These are phyloP conservation scores for Oligia latruncula DNA, from an alignment of 2,888 invertebrate species.

Conservation along the genomic window DNA sequence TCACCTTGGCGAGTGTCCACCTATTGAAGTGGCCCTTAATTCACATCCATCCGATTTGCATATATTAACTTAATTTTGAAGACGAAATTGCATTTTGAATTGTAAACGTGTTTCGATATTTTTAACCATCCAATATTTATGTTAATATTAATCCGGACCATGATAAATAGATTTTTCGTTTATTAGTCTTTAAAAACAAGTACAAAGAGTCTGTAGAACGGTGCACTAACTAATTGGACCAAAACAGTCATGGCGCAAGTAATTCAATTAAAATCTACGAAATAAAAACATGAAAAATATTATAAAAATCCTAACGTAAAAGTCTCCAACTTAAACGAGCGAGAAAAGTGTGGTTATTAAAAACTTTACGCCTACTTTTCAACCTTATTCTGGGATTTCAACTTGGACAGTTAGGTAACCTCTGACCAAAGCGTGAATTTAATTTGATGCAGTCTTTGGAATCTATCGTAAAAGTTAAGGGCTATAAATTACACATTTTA, in stretches of 20 bases:
- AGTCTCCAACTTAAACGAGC: conserved; percentile 34
- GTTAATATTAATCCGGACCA: background rate
- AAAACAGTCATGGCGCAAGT: conserved; percentile 2
- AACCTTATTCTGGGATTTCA: conserved; percentile 42
- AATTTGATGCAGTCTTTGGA: conserved; percentile 32
- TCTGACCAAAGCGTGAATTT: conserved; percentile 44
- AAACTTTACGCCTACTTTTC: conserved; percentile 52
- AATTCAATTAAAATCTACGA: conserved; percentile 31
- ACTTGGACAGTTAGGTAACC: conserved; percentile 37
- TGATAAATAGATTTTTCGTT: background rate
- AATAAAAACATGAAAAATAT: conserved; percentile 19
- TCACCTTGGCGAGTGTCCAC: conserved; percentile 64
- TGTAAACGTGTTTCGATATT: background rate
- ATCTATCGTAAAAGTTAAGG: conserved; percentile 20
- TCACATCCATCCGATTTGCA: conserved; percentile 22
- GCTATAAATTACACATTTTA: conserved; percentile 30
- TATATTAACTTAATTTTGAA: conserved; percentile 16
- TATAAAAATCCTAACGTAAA: conserved; percentile 14
- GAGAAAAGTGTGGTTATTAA: conserved; percentile 54
- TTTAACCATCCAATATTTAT: background rate
- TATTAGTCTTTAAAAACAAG: background rate
- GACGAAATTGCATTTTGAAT: background rate
- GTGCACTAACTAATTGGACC: background rate
- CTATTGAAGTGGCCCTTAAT: conserved; percentile 17
- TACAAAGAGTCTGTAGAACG: background rate